Percentiles rank a stretch among this genome's conserved stretches.
phyloP scores from a whole-genome alignment of 1,140 invertebrate genomes.

The Saccostrea cuccullata region DNA sequence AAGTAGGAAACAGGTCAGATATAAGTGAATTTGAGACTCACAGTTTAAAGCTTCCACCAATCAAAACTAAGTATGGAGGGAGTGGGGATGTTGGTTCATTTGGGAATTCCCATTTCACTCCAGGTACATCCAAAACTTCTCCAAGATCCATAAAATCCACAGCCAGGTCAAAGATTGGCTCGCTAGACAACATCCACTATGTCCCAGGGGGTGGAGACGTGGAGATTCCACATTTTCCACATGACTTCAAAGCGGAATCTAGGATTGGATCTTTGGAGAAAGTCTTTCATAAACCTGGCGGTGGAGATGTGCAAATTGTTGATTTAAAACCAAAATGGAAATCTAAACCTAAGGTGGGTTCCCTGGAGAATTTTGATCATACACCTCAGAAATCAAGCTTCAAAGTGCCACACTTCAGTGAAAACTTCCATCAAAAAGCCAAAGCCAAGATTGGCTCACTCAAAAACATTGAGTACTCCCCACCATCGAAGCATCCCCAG shows the following conservation, averaged over 20 bases:
- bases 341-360: conserved; percentile 77
- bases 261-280: conserved; percentile 72
- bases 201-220: conserved; percentile 69
- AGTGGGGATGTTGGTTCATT: conserved; percentile 68
- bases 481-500: not conserved
- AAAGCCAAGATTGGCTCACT: conserved; percentile 89
- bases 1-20: conserved; percentile 65
- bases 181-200: conserved; percentile 84
- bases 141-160: conserved; percentile 81
- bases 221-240: conserved; percentile 55
- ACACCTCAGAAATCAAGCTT: conserved; percentile 64
- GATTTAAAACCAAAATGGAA: conserved; percentile 89
- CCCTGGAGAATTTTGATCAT: conserved; percentile 83
- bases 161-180: conserved; percentile 79
- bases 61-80: conserved; percentile 57
- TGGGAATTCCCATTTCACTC: conserved; percentile 69
- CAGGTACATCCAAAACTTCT: conserved; percentile 67
- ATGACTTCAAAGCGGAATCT: conserved; percentile 59
- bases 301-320: conserved; percentile 68
- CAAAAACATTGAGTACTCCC: conserved; percentile 89
- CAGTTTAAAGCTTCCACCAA: conserved; percentile 62
- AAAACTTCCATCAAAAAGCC: conserved; percentile 51
- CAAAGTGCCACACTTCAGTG: conserved; percentile 57
- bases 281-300: conserved; percentile 67
- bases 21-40: conserved; percentile 76